Percentiles rank a stretch among this genome's conserved stretches.
Conservation (phyloP, 2,888 invertebrate genomes). For the Cordilura impudica region DNA sequence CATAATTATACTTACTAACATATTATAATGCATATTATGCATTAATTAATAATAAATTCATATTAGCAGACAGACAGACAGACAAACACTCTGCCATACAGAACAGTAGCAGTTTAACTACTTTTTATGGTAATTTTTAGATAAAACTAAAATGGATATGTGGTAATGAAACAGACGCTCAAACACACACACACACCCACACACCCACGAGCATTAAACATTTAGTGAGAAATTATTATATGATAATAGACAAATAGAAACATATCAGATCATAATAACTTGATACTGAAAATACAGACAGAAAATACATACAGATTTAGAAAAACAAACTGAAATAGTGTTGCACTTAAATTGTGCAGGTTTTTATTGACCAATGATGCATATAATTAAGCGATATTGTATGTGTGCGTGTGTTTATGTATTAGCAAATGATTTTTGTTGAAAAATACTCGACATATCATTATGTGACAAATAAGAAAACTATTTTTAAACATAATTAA, state of each 20-base stretch:
- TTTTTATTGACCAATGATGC: slow-evolving; percentile 32
- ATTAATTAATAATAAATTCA: slow-evolving; percentile 38
- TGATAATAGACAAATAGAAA: slow-evolving; percentile 20
- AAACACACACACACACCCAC: not conserved
- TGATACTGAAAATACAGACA: not conserved
- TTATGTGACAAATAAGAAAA: too few species aligned
- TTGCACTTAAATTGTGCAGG: slow-evolving; percentile 2
- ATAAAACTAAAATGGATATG: too few species aligned
- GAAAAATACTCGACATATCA: not conserved
- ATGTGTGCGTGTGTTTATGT: not conserved
- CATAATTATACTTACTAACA: slow-evolving; percentile 15
- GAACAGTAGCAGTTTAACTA: slow-evolving; percentile 3
- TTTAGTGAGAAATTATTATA: slow-evolving; percentile 32
- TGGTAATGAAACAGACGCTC: not conserved
- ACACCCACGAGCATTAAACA: not conserved
- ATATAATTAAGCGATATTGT: slow-evolving; percentile 34
- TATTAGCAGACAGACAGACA: not conserved
- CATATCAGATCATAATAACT: slow-evolving; percentile 27
- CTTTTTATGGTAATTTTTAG: not conserved
- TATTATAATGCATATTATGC: slow-evolving; percentile 24
- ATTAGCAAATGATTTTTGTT: not conserved
- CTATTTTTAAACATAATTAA: too few species aligned
- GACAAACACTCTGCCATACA: not conserved
- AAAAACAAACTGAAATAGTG: too few species aligned
- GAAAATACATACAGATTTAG: too few species aligned